Percentiles rank a stretch among this genome's conserved stretches.
Conservation (phyloP, 2,888 invertebrate species). For the Bibio marci region DNA sequence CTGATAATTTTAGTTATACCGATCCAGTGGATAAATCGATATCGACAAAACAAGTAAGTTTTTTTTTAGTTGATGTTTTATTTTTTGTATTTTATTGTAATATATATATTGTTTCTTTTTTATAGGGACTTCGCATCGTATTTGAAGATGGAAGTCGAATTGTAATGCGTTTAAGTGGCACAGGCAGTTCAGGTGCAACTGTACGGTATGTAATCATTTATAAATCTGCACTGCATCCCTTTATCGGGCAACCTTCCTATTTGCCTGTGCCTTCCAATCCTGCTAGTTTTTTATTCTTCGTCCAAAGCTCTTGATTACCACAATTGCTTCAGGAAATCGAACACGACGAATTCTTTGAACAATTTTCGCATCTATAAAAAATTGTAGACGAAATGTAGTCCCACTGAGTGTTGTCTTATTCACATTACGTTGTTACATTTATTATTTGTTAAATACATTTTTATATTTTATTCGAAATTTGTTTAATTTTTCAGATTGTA, state of each 20-base stretch:
- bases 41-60: conserved; percentile 47
- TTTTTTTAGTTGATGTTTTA: conserved; percentile 33
- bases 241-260: too few species aligned
- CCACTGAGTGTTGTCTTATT: too few species aligned
- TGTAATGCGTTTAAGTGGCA: conserved; percentile 88
- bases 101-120: background rate
- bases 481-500: conserved; percentile 42
- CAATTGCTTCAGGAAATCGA: too few species aligned
- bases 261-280: too few species aligned
- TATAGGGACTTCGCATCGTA: conserved; percentile 70
- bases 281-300: too few species aligned
- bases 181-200: conserved; percentile 95
- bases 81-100: conserved; percentile 6
- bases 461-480: background rate
- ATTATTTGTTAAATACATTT: background rate
- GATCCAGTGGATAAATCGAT: conserved; percentile 91
- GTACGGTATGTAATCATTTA: conserved; percentile 56
- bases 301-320: too few species aligned
- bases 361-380: too few species aligned
- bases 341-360: too few species aligned
- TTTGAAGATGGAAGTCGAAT: conserved; percentile 92
- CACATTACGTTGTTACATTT: background rate
- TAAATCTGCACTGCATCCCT: conserved; percentile 1
- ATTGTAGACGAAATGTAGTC: too few species aligned
- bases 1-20: conserved; percentile 89